Conservation (phyloP, 2,888 invertebrate species). For the Apotomis betuletana region DNA sequence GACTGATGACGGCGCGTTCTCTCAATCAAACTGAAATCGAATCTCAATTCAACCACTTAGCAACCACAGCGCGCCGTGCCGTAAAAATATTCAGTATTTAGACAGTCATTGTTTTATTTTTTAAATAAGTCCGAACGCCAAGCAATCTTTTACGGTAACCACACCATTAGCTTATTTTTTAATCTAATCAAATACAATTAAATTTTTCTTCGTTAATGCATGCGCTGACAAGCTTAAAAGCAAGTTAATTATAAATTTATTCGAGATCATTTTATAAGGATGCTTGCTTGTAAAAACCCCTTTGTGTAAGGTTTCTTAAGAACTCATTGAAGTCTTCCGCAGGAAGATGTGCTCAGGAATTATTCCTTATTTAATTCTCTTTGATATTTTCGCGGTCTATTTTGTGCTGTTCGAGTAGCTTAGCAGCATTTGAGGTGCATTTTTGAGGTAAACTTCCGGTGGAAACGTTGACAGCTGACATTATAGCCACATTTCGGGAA, state of each 20-base stretch:
- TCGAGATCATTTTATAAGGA: slow-evolving; percentile 33
- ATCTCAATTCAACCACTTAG: background rate
- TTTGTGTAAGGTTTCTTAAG: slow-evolving; percentile 34
- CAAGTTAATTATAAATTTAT: slow-evolving; percentile 30
- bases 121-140: background rate
- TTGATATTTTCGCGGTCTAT: slow-evolving; percentile 24
- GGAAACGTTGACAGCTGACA: slow-evolving; percentile 8
- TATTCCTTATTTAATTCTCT: slow-evolving; percentile 27
- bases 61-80: background rate
- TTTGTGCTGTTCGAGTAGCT: background rate
- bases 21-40: background rate
- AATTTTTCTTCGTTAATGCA: slow-evolving; percentile 10
- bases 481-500: background rate
- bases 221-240: slow-evolving; percentile 7
- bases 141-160: background rate
- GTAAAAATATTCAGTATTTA: background rate
- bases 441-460: background rate
- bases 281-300: slow-evolving; percentile 33
- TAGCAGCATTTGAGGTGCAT: background rate
- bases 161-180: background rate
- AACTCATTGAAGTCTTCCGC: slow-evolving; percentile 32
- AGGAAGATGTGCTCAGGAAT: slow-evolving; percentile 30
- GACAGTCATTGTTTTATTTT: background rate
- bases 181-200: background rate
- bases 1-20: background rate